phyloP scores from a whole-genome alignment of 1,140 invertebrate genomes.

The Drosophila asahinai region DNA sequence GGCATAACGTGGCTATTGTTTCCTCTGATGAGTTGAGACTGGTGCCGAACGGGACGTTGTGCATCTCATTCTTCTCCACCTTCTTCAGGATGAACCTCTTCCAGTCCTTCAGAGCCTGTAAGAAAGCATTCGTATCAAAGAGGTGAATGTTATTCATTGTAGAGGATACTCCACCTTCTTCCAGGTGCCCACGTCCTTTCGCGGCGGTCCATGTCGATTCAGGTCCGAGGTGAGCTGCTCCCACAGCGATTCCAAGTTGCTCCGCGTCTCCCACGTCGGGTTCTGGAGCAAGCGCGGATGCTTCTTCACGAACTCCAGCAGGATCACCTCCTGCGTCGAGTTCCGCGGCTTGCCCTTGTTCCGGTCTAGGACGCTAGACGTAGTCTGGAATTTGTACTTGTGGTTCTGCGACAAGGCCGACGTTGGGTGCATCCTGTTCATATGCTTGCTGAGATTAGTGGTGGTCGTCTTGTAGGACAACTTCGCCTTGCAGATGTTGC shows the following conservation, averaged over 20 bases:
- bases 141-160: neutral
- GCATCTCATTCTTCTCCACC: conserved; percentile 72
- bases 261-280: conserved; percentile 65
- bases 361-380: conserved; percentile 31
- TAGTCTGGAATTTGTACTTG: conserved; percentile 54
- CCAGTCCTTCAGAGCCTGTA: conserved; percentile 71
- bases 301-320: conserved; percentile 69
- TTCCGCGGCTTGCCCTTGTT: conserved; percentile 66
- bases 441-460: conserved; percentile 71
- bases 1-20: conserved; percentile 66
- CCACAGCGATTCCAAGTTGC: conserved; percentile 53
- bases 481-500: conserved; percentile 73
- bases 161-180: conserved; percentile 44
- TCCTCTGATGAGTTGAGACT: conserved; percentile 66
- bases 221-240: conserved; percentile 60
- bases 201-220: conserved; percentile 56
- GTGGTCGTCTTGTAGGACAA: conserved; percentile 72
- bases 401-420: conserved; percentile 26
- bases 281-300: conserved; percentile 63
- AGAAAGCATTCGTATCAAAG: neutral
- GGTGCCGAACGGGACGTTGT: conserved; percentile 61
- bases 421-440: conserved; percentile 72
- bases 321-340: conserved; percentile 53
- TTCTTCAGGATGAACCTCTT: conserved; percentile 72
- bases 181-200: conserved; percentile 67